A percentile compares a stretch with the other conserved stretches of the same genome.
Conservation (phyloP, 1,140 invertebrate species). For the Bactericera cockerelli region DNA sequence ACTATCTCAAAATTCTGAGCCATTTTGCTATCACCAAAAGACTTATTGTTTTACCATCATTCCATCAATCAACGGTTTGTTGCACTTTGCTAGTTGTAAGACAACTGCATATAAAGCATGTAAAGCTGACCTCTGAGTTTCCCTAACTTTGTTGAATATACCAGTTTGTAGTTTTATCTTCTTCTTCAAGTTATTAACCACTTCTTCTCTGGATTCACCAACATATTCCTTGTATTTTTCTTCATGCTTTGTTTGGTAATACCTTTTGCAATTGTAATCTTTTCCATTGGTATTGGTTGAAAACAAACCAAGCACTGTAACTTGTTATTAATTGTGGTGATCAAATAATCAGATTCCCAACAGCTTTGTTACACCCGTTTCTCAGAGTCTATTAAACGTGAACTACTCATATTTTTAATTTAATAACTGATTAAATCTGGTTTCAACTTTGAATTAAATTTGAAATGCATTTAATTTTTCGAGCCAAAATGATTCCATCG, state of each 20-base stretch:
- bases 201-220: neutral
- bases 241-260: conserved; percentile 14
- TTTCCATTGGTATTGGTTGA: conserved; percentile 10
- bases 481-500: no score
- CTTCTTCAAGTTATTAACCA: conserved; percentile 11
- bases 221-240: conserved; percentile 11
- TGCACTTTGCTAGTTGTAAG: conserved; percentile 6
- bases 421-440: neutral
- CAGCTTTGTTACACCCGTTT: conserved; percentile 8
- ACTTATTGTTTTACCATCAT: conserved; percentile 10
- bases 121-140: conserved; percentile 9
- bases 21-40: conserved; percentile 14
- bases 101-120: conserved; percentile 12
- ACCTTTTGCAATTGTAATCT: conserved; percentile 15
- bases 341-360: conserved; percentile 13
- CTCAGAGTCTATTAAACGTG: conserved; percentile 7
- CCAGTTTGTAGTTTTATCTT: conserved; percentile 13
- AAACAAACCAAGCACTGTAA: conserved; percentile 14
- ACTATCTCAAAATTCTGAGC: conserved; percentile 12
- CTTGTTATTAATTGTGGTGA: conserved; percentile 11
- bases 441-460: no score
- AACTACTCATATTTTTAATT: conserved; percentile 10
- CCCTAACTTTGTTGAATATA: conserved; percentile 10
- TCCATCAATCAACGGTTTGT: conserved; percentile 6
- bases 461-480: no score